A percentile compares a stretch with the other conserved stretches of the same genome.
phyloP scores from a whole-genome alignment of 2,888 invertebrate species.

The Meloe dianella region DNA sequence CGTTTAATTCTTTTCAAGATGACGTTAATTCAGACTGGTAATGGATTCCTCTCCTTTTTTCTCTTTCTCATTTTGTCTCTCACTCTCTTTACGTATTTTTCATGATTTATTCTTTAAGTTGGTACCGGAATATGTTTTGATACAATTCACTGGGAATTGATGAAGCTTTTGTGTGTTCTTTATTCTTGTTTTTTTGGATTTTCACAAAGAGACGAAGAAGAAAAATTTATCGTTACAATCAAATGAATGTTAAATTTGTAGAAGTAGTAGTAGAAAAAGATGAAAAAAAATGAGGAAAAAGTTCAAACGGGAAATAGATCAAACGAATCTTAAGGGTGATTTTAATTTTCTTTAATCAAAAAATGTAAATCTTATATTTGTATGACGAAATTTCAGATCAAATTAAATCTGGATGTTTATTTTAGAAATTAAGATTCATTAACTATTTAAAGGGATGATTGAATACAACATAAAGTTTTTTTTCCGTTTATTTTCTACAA shows the following conservation, averaged over 20 bases:
- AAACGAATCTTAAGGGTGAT: conserved; percentile 18
- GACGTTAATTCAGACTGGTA: conserved; percentile 60
- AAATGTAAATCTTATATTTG: conserved; percentile 38
- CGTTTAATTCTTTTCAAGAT: conserved; percentile 61
- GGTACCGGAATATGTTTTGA: conserved; percentile 42
- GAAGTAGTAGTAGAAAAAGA: background rate
- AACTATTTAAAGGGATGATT: conserved; percentile 27
- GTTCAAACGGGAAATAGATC: conserved; percentile 18
- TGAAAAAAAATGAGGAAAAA: background rate
- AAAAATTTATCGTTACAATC: background rate
- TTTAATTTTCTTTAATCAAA: conserved; percentile 43
- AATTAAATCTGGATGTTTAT: conserved; percentile 36
- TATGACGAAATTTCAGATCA: conserved; percentile 32
- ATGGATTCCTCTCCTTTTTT: conserved; percentile 49
- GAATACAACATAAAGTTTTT: background rate
- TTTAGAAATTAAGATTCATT: conserved; percentile 34
- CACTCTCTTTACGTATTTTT: conserved; percentile 30
- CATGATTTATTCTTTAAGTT: conserved; percentile 54
- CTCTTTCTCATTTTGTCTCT: background rate
- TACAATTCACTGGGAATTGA: conserved; percentile 45
- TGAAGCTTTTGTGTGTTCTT: conserved; percentile 36
- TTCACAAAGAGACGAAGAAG: background rate
- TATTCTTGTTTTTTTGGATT: conserved; percentile 16
- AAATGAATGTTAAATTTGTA: background rate
- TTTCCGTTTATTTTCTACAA: conserved; percentile 68